Base-by-base conservation (phyloP, 2,888 invertebrate genomes). In the Meteorus cinctellus region DNA sequence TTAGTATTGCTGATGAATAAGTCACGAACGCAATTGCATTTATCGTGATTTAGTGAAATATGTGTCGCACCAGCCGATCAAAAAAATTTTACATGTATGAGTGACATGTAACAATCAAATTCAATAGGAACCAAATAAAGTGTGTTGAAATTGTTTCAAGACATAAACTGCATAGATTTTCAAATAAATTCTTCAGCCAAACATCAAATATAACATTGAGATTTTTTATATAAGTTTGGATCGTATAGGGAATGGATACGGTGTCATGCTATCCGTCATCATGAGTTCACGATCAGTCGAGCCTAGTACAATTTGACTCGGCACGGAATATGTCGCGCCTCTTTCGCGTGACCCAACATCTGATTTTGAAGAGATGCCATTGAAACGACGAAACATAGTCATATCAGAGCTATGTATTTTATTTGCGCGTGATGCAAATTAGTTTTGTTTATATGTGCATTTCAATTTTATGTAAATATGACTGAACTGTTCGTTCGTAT, bases 221-320 rank as follows among this genome's bases (percentile, higher is more conserved):
- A 55, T 36, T 27, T 45, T 67, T 48, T 12, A 34, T 41, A 29
- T 67, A 19, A 19, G 19, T 34, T 45, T 66, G 41, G 66, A 14
- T 67, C 10, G 36, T 12, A 67, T 69, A 14, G 66, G 2, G 14
- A 34, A 66, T 41, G 45, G 27, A 67, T 67, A 29, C 14, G 12
- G 67, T 67, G 67, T 67, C 67, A 48, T 67, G 67, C 29, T 27
- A 14, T 67, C 19, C 8, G n/a, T 67, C 67, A 67, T 14, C 2
- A 27, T 55, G 19, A 19, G 31, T 34, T 69, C 51, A 67, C 67
- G 41, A 67, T 67, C 48, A 55, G 27, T 45, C 45, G 45, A 67
- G 67, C 67, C 67, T 67, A 67, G 67, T 16, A 67, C 67, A 67
- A 67, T 67, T 67, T 67, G 16, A 27, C 19, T 67, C 67, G 27